These are phyloP conservation scores for Indicator maculatus DNA, from an alignment of 2,113 vertebrate genomes.

Conservation along the genomic window DNA sequence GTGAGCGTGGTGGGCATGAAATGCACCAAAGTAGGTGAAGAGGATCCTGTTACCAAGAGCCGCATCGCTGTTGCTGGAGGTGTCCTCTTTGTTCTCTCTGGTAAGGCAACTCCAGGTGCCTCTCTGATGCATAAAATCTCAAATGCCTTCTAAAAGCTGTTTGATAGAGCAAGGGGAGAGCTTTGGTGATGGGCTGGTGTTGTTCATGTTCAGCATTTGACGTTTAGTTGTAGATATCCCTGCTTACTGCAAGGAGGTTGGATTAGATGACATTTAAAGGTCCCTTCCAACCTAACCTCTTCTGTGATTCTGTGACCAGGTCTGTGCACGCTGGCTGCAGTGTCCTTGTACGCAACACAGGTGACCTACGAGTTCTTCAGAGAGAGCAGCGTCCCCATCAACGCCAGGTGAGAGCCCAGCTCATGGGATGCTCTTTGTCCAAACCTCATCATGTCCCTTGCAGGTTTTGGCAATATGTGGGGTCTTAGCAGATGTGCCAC, in stretches of 20 bases:
- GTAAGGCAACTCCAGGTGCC: constrained; percentile 66
- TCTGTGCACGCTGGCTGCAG: constrained; percentile 88
- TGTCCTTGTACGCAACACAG: constrained; percentile 93
- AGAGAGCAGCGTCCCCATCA: constrained; percentile 86
- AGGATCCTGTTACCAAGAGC: constrained; percentile 88
- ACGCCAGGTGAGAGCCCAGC: constrained; percentile 82
- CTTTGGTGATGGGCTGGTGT: background rate
- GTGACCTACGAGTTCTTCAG: constrained; percentile 96
- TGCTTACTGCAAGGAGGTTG: background rate
- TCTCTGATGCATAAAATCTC: background rate
- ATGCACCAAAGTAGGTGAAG: constrained; percentile 95
- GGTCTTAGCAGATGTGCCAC: rapidly evolving
- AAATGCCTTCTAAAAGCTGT: background rate
- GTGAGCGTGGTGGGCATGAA: constrained; percentile 97
- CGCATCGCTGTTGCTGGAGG: constrained; percentile 91
- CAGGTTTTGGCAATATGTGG: rapidly evolving
- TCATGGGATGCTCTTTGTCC: rapidly evolving
- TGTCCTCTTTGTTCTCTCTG: constrained; percentile 88
- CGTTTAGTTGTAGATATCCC: background rate
- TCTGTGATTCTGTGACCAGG: constrained; percentile 72
- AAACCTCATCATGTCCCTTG: background rate
- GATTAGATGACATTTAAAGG: background rate
- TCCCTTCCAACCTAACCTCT: background rate
- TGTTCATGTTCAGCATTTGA: rapidly evolving
- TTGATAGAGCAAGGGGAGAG: background rate